These are phyloP conservation scores for Trachelus troglodyta DNA, from an alignment of 2,888 invertebrate genomes.

Conservation along the genomic window DNA sequence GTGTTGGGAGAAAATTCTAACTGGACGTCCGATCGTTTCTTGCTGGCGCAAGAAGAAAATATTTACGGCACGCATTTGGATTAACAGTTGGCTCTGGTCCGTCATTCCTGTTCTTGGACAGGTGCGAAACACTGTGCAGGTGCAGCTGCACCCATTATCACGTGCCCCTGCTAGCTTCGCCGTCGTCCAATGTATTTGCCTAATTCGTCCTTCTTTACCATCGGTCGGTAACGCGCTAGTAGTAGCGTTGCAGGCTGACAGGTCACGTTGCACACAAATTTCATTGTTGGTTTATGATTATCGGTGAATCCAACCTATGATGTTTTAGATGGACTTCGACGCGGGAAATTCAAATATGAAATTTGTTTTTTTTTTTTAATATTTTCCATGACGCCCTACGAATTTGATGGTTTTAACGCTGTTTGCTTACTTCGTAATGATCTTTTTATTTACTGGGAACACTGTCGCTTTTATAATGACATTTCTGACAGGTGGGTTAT, in stretches of 20 bases:
- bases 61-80: background rate
- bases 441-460: background rate
- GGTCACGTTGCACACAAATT: background rate
- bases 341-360: no score
- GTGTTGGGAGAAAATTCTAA: background rate
- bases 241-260: background rate
- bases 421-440: background rate
- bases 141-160: slow-evolving; percentile 41
- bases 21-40: no score
- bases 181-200: background rate
- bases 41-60: background rate
- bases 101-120: slow-evolving; percentile 26
- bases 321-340: background rate
- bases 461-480: background rate
- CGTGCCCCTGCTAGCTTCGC: slow-evolving; percentile 25
- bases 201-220: background rate
- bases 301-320: background rate
- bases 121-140: slow-evolving; percentile 24
- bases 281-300: background rate
- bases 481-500: background rate
- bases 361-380: no score
- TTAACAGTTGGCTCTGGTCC: slow-evolving; percentile 13
- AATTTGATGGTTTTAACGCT: no score
- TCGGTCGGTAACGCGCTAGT: background rate
- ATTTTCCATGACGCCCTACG: no score